Conservation (phyloP, 2,113 vertebrate genomes). For the Anthoscopus minutus region DNA sequence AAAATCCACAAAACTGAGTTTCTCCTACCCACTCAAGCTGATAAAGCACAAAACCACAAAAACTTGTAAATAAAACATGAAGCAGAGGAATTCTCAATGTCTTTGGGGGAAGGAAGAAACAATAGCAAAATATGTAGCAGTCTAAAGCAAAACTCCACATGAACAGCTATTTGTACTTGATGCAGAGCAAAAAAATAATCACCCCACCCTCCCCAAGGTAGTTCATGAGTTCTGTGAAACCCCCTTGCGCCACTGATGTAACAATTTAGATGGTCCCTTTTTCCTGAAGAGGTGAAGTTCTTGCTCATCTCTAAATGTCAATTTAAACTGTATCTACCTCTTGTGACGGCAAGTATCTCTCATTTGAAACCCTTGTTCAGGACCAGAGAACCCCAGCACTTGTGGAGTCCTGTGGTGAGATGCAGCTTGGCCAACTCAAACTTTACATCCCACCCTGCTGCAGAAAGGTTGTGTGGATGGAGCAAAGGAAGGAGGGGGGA, state of each 20-base stretch:
- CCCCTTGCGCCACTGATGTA: background rate
- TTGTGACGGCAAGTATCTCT: background rate
- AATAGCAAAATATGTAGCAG: background rate
- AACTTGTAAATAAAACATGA: slow-evolving; percentile 8
- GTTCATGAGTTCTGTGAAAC: background rate
- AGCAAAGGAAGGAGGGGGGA: accelerated
- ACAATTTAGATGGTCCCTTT: background rate
- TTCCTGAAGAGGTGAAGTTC: background rate
- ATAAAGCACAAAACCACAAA: background rate
- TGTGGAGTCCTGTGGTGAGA: background rate
- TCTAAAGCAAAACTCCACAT: background rate
- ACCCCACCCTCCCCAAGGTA: background rate
- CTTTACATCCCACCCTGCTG: too few relatives aligned
- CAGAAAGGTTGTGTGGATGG: background rate
- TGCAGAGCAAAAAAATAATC: background rate
- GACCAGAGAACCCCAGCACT: background rate
- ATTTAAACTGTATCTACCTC: background rate
- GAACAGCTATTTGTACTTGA: background rate
- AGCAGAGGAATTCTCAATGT: background rate
- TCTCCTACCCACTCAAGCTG: background rate
- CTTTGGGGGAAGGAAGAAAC: background rate
- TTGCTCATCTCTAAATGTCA: background rate
- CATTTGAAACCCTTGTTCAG: background rate
- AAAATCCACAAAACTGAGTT: background rate
- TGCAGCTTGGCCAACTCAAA: background rate